Percentiles rank a stretch among this genome's conserved stretches.
These are phyloP conservation scores for Microtus ochrogaster DNA, from an alignment of 2,113 vertebrate species.

Conservation along the genomic window DNA sequence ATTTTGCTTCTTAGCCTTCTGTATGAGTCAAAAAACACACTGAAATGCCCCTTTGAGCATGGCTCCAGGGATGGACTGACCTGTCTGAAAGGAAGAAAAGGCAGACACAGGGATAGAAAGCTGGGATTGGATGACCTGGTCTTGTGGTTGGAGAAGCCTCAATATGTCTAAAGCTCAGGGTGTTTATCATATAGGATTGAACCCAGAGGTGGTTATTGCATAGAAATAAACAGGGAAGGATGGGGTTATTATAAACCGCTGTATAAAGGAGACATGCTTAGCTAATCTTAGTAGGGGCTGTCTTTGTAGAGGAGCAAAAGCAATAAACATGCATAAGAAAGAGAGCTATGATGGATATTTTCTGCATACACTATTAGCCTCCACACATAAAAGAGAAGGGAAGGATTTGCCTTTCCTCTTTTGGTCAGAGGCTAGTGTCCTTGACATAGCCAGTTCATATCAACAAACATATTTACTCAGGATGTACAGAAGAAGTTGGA, in stretches of 20 bases:
- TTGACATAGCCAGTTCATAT: background rate
- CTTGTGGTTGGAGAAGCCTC: background rate
- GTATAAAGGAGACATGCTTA: background rate
- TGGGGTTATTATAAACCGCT: background rate
- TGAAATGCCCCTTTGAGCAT: background rate
- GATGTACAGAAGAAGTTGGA: background rate
- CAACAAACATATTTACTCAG: background rate
- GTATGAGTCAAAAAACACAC: background rate
- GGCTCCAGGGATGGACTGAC: background rate
- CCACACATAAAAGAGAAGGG: background rate
- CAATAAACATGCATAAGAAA: background rate
- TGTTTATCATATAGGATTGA: background rate
- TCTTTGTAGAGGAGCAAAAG: background rate
- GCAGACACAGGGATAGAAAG: background rate
- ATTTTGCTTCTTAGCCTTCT: background rate
- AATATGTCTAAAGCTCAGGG: background rate
- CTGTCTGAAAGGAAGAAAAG: background rate
- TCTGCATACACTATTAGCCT: background rate
- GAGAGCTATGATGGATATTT: background rate
- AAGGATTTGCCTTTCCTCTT: background rate
- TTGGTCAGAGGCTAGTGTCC: background rate
- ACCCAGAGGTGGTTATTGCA: background rate
- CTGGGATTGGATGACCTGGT: background rate
- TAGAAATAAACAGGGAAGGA: background rate
- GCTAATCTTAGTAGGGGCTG: background rate